Evolutionary conservation across 1,140 invertebrate species (phyloP).

Genomic region (Bombus waltoni): DNA sequence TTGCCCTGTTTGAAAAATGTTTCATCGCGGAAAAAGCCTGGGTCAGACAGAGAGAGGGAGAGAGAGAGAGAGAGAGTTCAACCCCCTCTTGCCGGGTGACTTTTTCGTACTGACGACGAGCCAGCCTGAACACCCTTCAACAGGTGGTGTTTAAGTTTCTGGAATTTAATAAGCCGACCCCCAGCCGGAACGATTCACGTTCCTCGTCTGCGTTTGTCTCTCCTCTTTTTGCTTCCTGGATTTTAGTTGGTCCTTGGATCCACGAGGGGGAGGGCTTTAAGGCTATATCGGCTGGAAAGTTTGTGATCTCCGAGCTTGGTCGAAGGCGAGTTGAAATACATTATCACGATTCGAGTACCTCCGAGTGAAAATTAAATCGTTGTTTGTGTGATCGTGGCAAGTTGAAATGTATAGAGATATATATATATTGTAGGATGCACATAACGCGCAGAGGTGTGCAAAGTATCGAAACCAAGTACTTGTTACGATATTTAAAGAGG

Average conservation of each 20-base stretch:
- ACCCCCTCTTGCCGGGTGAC: neutral
- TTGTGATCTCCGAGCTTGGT: neutral
- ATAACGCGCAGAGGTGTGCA: too few species aligned
- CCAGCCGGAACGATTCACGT: neutral
- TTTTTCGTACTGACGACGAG: constrained; percentile 55
- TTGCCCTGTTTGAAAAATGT: constrained; percentile 57
- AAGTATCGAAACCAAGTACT: too few species aligned
- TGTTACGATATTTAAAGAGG: neutral
- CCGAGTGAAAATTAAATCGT: too few species aligned
- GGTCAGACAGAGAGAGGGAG: neutral
- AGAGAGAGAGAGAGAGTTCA: neutral
- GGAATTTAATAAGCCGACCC: constrained; percentile 62
- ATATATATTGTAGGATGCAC: too few species aligned
- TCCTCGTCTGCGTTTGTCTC: neutral
- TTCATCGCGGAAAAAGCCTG: neutral
- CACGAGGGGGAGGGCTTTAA: neutral
- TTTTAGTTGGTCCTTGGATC: neutral
- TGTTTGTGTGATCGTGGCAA: too few species aligned
- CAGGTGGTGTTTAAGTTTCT: constrained; percentile 70
- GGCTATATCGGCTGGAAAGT: neutral
- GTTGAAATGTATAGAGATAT: too few species aligned
- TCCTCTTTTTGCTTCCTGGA: neutral
- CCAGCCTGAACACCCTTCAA: constrained; percentile 60
- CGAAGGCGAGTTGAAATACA: too few species aligned
- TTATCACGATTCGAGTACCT: too few species aligned